Conservation (phyloP, 2,113 vertebrate species). For the Gnathonemus longibarbis region DNA sequence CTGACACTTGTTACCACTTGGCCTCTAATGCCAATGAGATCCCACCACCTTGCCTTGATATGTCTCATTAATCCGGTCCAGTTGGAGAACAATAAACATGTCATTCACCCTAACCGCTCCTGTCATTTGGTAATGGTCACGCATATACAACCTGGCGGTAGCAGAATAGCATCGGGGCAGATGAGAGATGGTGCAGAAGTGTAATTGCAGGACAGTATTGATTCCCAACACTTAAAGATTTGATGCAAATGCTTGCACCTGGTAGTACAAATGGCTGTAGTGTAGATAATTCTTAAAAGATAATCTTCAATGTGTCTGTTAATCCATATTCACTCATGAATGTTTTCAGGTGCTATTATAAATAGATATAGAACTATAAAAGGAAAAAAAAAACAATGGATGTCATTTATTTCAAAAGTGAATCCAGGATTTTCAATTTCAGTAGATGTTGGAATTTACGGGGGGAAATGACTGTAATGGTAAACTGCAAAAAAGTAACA, state of each 20-base stretch:
- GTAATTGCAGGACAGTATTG: not conserved
- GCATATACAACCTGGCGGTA: conserved; percentile 53
- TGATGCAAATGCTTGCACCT: not conserved
- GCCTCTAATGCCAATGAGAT: conserved; percentile 47
- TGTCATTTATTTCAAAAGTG: not conserved
- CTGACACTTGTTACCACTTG: conserved; percentile 48
- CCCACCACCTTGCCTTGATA: conserved; percentile 34
- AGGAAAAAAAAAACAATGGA: not conserved
- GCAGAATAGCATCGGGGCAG: conserved; percentile 39
- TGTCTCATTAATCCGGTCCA: conserved; percentile 57
- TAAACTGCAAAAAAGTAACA: not conserved
- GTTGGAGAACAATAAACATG: conserved; percentile 63
- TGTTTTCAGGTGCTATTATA: not conserved
- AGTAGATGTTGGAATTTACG: not conserved
- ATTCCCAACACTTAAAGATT: conserved; percentile 17
- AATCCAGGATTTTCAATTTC: not conserved
- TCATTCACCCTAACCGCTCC: conserved; percentile 59
- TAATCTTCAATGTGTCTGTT: not conserved
- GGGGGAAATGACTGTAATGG: not conserved
- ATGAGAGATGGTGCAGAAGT: not conserved
- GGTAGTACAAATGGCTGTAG: not conserved
- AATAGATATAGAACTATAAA: not conserved
- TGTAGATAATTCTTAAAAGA: not conserved
- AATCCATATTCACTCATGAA: not conserved
- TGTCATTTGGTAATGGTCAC: conserved; percentile 62